Evolutionary conservation across 2,113 vertebrate genomes (phyloP).

Genomic region (Ivindomyrus marchei): DNA sequence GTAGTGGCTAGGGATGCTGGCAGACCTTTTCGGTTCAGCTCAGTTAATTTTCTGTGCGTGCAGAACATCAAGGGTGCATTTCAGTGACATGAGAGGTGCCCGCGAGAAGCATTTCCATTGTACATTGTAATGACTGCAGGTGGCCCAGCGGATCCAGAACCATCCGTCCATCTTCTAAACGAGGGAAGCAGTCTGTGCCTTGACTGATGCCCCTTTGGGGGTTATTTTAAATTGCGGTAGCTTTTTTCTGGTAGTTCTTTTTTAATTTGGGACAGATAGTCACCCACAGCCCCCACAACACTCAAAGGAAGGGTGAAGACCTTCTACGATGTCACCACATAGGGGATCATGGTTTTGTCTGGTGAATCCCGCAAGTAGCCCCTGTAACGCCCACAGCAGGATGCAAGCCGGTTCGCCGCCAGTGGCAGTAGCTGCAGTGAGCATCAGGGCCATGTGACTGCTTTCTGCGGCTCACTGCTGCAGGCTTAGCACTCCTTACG

Average conservation of each 20-base stretch:
- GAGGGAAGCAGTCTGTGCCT: not conserved
- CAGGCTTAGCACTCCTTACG: not conserved
- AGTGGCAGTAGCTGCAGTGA: not conserved
- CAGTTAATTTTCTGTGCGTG: not conserved
- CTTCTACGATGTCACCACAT: not conserved
- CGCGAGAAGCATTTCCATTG: not conserved
- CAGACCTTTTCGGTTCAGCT: not conserved
- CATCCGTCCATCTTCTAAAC: not conserved
- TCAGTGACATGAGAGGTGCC: not conserved
- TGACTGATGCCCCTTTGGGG: not conserved
- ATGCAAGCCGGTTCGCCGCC: not conserved
- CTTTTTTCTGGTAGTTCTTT: not conserved
- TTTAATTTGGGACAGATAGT: not conserved
- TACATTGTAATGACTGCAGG: not conserved
- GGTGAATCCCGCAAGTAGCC: not conserved
- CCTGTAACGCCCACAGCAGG: not conserved
- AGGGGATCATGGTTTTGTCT: not conserved
- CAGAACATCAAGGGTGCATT: not conserved
- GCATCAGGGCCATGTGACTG: not conserved
- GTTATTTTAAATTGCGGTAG: not conserved
- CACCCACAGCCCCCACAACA: not conserved
- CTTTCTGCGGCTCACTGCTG: not conserved
- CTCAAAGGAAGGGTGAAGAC: not conserved
- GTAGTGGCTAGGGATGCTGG: not conserved
- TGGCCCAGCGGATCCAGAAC: not conserved